phyloP scores from a whole-genome alignment of 2,113 vertebrate genomes.

The Pristiophorus japonicus region DNA sequence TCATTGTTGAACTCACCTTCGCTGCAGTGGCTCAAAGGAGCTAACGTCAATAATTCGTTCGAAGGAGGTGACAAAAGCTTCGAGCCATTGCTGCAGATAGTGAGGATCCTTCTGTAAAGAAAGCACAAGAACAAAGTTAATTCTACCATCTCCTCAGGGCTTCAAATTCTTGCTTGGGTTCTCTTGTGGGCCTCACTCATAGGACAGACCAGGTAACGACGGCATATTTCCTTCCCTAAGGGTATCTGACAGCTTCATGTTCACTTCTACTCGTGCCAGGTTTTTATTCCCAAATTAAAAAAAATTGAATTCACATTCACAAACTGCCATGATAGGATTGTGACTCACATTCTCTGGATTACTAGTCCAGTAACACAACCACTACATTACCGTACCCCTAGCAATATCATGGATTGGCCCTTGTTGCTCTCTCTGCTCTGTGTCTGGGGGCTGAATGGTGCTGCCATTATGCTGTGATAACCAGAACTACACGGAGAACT shows the following conservation, averaged over 20 bases:
- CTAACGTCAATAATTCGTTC: slow-evolving; percentile 79
- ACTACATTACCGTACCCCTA: background rate
- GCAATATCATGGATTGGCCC: background rate
- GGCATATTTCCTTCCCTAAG: background rate
- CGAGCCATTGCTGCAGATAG: slow-evolving; percentile 89
- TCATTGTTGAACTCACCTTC: slow-evolving; percentile 60
- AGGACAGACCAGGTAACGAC: background rate
- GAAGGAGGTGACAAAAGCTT: slow-evolving; percentile 77
- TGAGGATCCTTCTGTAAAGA: slow-evolving; percentile 74
- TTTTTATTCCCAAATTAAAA: background rate
- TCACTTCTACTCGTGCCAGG: background rate
- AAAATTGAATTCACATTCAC: background rate
- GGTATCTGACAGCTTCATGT: background rate
- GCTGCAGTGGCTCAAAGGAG: slow-evolving; percentile 66
- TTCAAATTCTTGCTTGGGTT: background rate
- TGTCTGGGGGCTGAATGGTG: background rate
- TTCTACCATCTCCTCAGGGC: background rate
- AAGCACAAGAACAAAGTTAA: background rate
- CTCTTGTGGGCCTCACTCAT: background rate
- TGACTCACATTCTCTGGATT: background rate
- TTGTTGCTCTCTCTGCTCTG: background rate
- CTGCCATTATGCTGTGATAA: background rate
- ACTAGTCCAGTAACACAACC: background rate
- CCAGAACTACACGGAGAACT: background rate
- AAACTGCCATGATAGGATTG: background rate